These are phyloP conservation scores for Mormyrops boulengeri DNA, from an alignment of 2,797 vertebrate species.

Conservation along the genomic window DNA sequence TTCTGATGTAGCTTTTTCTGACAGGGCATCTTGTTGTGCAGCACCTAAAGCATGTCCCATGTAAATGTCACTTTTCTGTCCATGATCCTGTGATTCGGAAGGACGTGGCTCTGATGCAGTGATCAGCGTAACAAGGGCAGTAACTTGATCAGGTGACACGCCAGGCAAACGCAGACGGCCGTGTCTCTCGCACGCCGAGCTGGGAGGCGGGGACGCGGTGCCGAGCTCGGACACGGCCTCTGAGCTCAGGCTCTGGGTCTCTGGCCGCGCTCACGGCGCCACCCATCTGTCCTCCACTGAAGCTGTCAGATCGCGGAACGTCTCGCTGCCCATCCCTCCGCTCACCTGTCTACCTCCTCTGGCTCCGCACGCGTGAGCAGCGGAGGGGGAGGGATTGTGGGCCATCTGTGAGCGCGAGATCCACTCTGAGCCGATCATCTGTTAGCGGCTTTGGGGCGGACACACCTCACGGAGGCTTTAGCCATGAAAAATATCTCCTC, in stretches of 20 bases:
- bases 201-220: not conserved
- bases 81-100: not conserved
- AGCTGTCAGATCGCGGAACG: slow-evolving; percentile 1
- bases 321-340: slow-evolving; percentile 16
- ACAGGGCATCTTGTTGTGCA: not conserved
- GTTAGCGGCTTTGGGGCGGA: not conserved
- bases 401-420: not conserved
- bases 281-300: slow-evolving; percentile 9
- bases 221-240: not conserved
- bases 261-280: not conserved
- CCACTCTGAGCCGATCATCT: not conserved
- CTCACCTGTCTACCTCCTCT: not conserved
- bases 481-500: not conserved
- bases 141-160: not conserved
- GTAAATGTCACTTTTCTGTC: not conserved
- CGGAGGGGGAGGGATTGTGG: not conserved
- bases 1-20: not conserved
- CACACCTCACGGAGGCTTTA: not conserved
- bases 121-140: not conserved
- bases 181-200: not conserved
- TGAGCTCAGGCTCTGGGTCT: not conserved
- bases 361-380: not conserved
- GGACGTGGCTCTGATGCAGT: not conserved
- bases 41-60: not conserved
- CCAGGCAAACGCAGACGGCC: not conserved